Conservation (phyloP, 1,140 invertebrate species). For the Papilio polyxenes region DNA sequence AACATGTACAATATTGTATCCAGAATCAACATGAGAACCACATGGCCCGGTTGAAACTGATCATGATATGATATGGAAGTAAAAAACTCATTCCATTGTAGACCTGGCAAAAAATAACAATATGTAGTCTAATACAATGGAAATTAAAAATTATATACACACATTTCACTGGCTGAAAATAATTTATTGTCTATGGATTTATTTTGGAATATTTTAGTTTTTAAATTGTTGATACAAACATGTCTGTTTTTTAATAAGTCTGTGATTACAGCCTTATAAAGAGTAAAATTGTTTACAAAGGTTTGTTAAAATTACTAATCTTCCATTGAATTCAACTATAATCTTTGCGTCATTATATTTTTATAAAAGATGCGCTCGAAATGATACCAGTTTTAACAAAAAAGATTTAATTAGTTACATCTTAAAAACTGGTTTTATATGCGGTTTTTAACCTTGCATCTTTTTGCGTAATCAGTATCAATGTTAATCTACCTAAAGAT, state of each 20-base stretch:
- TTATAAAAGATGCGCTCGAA: neutral
- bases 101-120: conserved; percentile 76
- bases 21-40: conserved; percentile 85
- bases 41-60: conserved; percentile 83
- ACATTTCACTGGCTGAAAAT: too few species aligned
- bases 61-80: conserved; percentile 86
- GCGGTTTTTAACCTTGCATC: neutral
- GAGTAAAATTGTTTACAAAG: too few species aligned
- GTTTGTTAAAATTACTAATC: too few species aligned
- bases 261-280: too few species aligned
- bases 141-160: too few species aligned
- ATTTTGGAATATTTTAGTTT: too few species aligned
- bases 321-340: too few species aligned
- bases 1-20: conserved; percentile 85
- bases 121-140: neutral
- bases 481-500: neutral
- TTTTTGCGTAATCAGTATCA: neutral
- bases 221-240: too few species aligned
- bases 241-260: too few species aligned
- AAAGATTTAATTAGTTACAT: neutral
- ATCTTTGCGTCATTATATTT: neutral
- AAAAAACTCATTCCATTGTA: conserved; percentile 89
- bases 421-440: neutral
- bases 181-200: too few species aligned
- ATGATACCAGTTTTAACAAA: neutral